Base-by-base conservation (phyloP, 2,113 vertebrate species). In the Entomyzon cyanotis region DNA sequence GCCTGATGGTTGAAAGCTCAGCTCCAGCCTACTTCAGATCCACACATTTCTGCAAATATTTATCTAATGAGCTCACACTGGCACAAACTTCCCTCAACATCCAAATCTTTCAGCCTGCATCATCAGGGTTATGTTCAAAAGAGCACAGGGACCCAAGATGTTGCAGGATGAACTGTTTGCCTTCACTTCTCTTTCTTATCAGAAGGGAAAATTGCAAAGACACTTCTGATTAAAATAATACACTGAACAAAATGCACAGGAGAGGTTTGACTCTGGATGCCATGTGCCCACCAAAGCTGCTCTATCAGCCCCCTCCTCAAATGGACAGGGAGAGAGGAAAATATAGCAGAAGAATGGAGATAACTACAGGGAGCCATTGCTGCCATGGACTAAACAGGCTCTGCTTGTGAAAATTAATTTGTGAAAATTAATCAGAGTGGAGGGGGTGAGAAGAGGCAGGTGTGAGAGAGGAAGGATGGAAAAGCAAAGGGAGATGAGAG, bases 1-100 rank as follows among this genome's bases (percentile, higher is more conserved):
- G 24, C 6, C 37, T 47, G 42, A 62, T 20, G 39, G 16, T 5
- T 44, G 9, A 52, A 58, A 82, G 30, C 53, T 71, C 17, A 70
- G 37, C 37, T 76, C 33, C 37, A 69, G 22, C 30, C 20, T 2
- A 0, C 44, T 39, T 44, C 0, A 0, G 18, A 69, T 24, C 24
- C 59, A 62, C 7, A 31, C 0, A 0, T 6, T 68, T 41, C 23
- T 58, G n/a, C 20, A 73, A 64, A 47, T 89, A 62, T 20, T 69
- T 80, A 15, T 44, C n/a, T 77, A 28, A 69, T 18, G 37, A 52
- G 41, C 16, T 94, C 60, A 58, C 28, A 27, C 15, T 14, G 42
- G 14, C 56, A 58, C 24, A 37, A 83, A 44, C 25, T 65, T 77
- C 25, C 50, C 49, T 14, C 14, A n/a, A 9, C 12, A 59, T 30